phyloP scores from a whole-genome alignment of 2,113 vertebrate genomes.

The Sprattus sprattus region DNA sequence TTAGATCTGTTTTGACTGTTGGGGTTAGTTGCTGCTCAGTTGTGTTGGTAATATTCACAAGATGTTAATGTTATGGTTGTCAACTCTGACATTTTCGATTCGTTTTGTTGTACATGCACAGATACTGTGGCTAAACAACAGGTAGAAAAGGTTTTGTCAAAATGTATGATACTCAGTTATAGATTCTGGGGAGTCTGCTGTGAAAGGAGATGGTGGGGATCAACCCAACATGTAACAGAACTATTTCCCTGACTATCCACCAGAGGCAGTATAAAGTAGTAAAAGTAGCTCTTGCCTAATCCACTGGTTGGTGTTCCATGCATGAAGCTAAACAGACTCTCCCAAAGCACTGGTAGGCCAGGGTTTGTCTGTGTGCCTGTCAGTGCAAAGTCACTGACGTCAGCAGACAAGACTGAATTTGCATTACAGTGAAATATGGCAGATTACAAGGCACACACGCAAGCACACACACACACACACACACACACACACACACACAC shows the following conservation, averaged over 20 bases:
- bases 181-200: too few species aligned
- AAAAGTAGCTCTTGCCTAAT: neutral
- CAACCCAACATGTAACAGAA: neutral
- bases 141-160: too few species aligned
- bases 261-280: neutral
- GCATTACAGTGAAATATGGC: neutral
- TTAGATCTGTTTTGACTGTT: neutral
- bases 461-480: neutral
- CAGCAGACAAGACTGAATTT: neutral
- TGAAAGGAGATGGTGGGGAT: neutral
- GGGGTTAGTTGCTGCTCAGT: too few species aligned
- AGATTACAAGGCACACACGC: neutral
- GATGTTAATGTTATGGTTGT: too few species aligned
- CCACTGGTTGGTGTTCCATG: neutral
- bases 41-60: too few species aligned
- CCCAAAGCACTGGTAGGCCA: neutral
- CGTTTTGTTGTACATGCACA: too few species aligned
- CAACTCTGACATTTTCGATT: too few species aligned
- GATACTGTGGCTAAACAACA: too few species aligned
- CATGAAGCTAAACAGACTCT: neutral
- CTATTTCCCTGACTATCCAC: neutral
- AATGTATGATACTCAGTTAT: too few species aligned
- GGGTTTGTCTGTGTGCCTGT: slow-evolving; percentile 11
- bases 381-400: neutral
- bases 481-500: too few species aligned